A percentile compares a stretch with the other conserved stretches of the same genome.
Conservation (phyloP, 2,113 vertebrate species). For the Labrus mixtus region DNA sequence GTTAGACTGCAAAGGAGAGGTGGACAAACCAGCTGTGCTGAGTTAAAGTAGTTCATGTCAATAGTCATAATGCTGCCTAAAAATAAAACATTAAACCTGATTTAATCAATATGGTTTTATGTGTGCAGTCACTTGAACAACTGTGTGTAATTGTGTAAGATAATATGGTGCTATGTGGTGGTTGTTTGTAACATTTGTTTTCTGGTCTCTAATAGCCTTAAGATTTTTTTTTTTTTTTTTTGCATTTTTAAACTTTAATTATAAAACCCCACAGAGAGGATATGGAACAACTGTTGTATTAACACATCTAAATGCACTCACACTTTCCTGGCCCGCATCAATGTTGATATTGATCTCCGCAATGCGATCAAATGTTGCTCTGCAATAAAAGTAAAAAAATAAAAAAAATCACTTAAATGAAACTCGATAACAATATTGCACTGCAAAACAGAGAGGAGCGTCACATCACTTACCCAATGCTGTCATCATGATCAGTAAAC, state of each 20-base stretch:
- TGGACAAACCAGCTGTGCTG: not conserved
- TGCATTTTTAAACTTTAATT: no score
- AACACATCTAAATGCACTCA: constrained; percentile 79
- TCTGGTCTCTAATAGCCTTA: no score
- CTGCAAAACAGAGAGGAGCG: not conserved
- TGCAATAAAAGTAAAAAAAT: constrained; percentile 66
- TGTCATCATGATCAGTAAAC: constrained; percentile 95
- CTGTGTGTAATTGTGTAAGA: not conserved
- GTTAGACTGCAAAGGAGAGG: constrained; percentile 83
- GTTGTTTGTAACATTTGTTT: no score
- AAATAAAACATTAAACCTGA: not conserved
- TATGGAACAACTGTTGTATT: no score
- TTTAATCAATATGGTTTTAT: not conserved
- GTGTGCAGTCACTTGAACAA: not conserved
- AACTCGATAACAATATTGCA: not conserved
- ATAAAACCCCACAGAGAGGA: no score
- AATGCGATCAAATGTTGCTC: constrained; percentile 94
- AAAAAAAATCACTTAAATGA: not conserved
- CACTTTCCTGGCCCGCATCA: constrained; percentile 90
- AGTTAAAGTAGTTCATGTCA: not conserved
- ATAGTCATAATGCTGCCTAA: not conserved
- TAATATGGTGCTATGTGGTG: not conserved
- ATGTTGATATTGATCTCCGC: constrained; percentile 95
- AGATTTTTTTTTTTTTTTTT: no score
- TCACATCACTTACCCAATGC: constrained; percentile 87